Evolutionary conservation across 2,888 invertebrate species (phyloP).

Genomic region (Acanthosoma haemorrhoidale): DNA sequence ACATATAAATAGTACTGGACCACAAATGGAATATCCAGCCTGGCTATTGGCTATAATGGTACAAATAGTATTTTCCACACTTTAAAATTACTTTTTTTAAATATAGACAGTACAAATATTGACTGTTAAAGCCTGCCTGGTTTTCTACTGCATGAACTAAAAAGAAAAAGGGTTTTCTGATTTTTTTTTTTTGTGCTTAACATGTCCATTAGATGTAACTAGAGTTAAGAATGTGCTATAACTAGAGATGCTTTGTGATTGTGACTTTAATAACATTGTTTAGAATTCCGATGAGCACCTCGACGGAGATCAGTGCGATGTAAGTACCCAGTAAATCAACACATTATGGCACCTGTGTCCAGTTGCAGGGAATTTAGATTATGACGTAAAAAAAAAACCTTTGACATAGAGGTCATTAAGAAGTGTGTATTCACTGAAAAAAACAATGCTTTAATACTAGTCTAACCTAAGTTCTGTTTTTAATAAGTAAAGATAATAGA

Average conservation of each 20-base stretch:
- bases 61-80: too few species aligned
- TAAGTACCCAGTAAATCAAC: constrained; percentile 36
- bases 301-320: constrained; percentile 32
- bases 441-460: constrained; percentile 23
- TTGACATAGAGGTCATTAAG: neutral
- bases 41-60: too few species aligned
- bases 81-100: too few species aligned
- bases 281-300: constrained; percentile 36
- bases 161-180: neutral
- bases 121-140: too few species aligned
- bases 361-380: neutral
- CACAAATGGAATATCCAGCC: too few species aligned
- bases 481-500: neutral
- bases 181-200: neutral
- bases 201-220: neutral
- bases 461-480: neutral
- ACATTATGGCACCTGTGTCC: constrained; percentile 12
- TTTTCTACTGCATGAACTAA: too few species aligned
- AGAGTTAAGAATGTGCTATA: constrained; percentile 20
- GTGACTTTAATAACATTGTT: constrained; percentile 32
- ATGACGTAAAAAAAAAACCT: neutral
- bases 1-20: too few species aligned
- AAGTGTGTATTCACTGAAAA: neutral
- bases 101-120: too few species aligned
- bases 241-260: constrained; percentile 25